These are phyloP conservation scores for Malacosoma neustria DNA, from an alignment of 2,888 invertebrate species.

Conservation along the genomic window DNA sequence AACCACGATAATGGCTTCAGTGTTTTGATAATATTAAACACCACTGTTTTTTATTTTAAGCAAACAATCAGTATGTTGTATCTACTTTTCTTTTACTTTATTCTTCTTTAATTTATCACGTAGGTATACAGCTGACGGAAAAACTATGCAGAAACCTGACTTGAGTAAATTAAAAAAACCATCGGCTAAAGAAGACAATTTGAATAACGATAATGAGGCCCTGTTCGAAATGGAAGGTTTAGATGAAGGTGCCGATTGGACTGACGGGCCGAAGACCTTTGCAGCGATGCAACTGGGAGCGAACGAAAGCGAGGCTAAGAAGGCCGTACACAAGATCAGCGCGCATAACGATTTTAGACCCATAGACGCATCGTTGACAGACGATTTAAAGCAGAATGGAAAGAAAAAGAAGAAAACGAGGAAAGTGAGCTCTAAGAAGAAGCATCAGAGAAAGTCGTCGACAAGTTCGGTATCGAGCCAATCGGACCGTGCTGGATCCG, in stretches of 20 bases:
- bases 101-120: slow-evolving; percentile 8
- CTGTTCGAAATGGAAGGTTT: slow-evolving; percentile 81
- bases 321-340: slow-evolving; percentile 76
- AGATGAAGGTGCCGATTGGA: slow-evolving; percentile 70
- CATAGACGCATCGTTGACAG: slow-evolving; percentile 53
- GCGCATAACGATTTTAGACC: slow-evolving; percentile 78
- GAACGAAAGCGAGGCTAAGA: slow-evolving; percentile 60
- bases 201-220: slow-evolving; percentile 69
- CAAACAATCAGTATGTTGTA: neutral
- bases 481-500: slow-evolving; percentile 65
- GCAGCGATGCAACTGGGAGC: slow-evolving; percentile 69
- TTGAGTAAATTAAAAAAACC: slow-evolving; percentile 66
- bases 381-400: slow-evolving; percentile 69
- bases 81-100: neutral
- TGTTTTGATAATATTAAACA: neutral
- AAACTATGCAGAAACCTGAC: slow-evolving; percentile 73
- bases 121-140: slow-evolving; percentile 77
- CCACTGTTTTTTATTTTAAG: neutral
- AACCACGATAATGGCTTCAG: neutral
- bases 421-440: slow-evolving; percentile 86
- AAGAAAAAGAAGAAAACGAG: slow-evolving; percentile 87
- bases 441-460: slow-evolving; percentile 83
- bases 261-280: slow-evolving; percentile 69
- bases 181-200: slow-evolving; percentile 41
- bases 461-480: slow-evolving; percentile 70